Conservation (phyloP, 2,797 vertebrate genomes). For the Microcaecilia unicolor region DNA sequence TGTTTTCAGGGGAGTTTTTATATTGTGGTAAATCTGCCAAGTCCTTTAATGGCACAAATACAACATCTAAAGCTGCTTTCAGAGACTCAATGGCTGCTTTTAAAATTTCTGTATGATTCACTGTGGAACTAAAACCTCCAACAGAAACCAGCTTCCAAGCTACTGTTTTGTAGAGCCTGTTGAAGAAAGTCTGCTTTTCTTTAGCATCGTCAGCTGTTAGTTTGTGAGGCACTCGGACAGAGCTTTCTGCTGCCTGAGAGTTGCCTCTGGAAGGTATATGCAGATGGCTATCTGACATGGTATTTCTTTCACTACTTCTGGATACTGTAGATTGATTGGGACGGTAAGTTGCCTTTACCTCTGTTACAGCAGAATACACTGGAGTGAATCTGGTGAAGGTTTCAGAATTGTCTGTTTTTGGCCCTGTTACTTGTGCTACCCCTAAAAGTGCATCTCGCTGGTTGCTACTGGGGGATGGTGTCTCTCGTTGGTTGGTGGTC, state of each 20-base stretch:
- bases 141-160: constrained; percentile 94
- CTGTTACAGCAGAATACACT: constrained; percentile 23
- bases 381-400: constrained; percentile 19
- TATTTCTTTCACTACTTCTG: constrained; percentile 20
- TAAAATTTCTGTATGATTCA: constrained; percentile 86
- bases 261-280: constrained; percentile 38
- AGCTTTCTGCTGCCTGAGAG: constrained; percentile 25
- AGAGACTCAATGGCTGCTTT: constrained; percentile 81
- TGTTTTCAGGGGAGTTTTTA: constrained; percentile 85
- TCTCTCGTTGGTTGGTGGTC: no score
- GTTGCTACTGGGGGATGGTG: background rate
- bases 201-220: constrained; percentile 64
- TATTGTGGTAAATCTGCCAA: constrained; percentile 83
- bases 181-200: constrained; percentile 88
- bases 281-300: background rate
- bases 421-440: background rate
- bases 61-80: constrained; percentile 79
- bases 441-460: background rate
- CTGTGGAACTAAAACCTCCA: constrained; percentile 81
- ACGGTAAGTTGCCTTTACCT: constrained; percentile 35
- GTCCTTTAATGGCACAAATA: constrained; percentile 88
- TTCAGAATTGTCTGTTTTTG: constrained; percentile 17
- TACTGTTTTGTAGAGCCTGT: constrained; percentile 92
- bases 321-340: constrained; percentile 26
- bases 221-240: constrained; percentile 42